Percentiles rank a stretch among this genome's conserved stretches.
These are phyloP conservation scores for Harlomillsia oculata DNA, from an alignment of 1,140 invertebrate species.

Conservation along the genomic window DNA sequence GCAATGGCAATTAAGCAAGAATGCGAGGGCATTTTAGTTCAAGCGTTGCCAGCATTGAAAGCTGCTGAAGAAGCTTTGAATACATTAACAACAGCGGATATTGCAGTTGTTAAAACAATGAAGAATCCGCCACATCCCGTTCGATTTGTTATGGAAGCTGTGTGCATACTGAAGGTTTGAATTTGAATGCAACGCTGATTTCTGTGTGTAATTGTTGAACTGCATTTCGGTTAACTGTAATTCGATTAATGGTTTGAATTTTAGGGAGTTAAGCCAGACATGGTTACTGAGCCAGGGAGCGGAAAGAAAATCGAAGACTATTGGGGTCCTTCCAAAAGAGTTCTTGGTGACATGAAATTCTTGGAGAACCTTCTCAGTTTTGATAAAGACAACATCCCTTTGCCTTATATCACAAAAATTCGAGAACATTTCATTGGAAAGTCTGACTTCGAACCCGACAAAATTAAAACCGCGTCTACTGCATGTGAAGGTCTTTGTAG, in stretches of 20 bases:
- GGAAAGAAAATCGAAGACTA: constrained; percentile 82
- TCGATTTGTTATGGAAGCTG: constrained; percentile 88
- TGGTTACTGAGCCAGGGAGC: constrained; percentile 58
- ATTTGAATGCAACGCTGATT: neutral
- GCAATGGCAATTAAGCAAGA: constrained; percentile 83
- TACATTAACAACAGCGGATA: constrained; percentile 82
- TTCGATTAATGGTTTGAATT: constrained; percentile 6
- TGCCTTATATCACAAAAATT: constrained; percentile 69
- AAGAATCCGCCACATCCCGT: constrained; percentile 91
- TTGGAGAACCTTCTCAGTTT: constrained; percentile 70
- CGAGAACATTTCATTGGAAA: constrained; percentile 64
- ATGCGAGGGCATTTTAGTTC: constrained; percentile 84
- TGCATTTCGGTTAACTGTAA: neutral
- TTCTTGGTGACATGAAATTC: constrained; percentile 86
- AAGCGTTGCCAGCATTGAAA: constrained; percentile 86
- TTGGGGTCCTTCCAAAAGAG: constrained; percentile 82
- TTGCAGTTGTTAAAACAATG: constrained; percentile 93
- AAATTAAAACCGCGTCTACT: constrained; percentile 57
- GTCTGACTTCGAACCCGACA: constrained; percentile 86
- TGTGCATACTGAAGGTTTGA: constrained; percentile 80
- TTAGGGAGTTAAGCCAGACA: constrained; percentile 71
- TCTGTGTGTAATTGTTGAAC: neutral
- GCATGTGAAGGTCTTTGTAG: constrained; percentile 60
- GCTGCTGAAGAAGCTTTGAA: constrained; percentile 80
- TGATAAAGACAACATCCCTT: constrained; percentile 85